Evolutionary conservation across 2,797 vertebrate genomes (phyloP).

Genomic region (Orientallactaga sibirica): DNA sequence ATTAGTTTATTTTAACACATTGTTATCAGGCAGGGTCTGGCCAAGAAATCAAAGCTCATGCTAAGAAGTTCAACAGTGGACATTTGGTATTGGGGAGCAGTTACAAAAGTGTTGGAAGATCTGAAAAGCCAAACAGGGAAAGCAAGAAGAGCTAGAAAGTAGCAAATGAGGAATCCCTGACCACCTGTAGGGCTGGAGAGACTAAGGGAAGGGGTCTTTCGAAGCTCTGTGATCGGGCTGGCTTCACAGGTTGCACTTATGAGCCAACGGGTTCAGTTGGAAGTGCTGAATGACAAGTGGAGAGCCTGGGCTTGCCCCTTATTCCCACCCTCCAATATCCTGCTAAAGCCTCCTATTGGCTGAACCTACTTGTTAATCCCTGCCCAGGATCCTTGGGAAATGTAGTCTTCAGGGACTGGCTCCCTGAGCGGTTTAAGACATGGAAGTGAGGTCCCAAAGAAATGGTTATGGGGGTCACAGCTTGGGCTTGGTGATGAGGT

Average conservation of each 20-base stretch:
- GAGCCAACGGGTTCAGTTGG: neutral
- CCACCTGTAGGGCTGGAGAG: neutral
- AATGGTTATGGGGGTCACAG: neutral
- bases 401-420: neutral
- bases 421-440: neutral
- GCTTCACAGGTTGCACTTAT: neutral
- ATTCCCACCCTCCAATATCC: neutral
- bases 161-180: neutral
- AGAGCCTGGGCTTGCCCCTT: too few species aligned
- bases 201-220: neutral
- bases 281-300: neutral
- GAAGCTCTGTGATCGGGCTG: neutral
- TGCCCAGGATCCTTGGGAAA: neutral
- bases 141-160: neutral
- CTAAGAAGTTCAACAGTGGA: neutral
- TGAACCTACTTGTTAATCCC: neutral
- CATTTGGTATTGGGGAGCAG: neutral
- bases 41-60: neutral
- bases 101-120: neutral
- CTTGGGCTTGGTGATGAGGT: too few species aligned
- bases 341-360: neutral
- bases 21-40: neutral
- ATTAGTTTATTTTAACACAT: neutral
- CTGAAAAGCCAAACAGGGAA: neutral
- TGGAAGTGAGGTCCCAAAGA: neutral